Evolutionary conservation across 2,797 vertebrate species (phyloP), one percentile per base, ranked within the genome.

Genomic region (Iguana delicatissima): DNA sequence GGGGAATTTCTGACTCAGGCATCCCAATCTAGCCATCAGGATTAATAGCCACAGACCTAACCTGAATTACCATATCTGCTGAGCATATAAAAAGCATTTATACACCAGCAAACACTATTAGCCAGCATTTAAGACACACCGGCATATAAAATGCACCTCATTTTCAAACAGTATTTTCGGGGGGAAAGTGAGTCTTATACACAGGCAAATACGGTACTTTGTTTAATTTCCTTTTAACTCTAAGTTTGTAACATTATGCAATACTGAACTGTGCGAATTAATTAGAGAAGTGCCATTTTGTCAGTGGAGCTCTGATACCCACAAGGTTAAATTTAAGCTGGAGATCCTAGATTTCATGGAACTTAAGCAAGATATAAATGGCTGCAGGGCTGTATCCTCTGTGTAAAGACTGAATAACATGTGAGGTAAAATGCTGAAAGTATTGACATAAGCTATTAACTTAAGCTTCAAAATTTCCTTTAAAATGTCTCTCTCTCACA

Each of bases 401-500:
- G 64, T 50, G 10, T 42, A 20, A 6, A 64, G 14, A 10, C 69
- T 79, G 46, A 69, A 69, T 87, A 84, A 16, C 80, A 12, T 38
- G 35, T 52, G 32, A 89, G 73, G 52, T 4, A 10, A 83, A 89
- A 50, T 64, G 42, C 16, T 79, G 26, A 32, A 84, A 18, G 52
- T 84, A 84, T 84, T 80, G 80, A 52, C 29, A 9, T 14, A 73
- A 80, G 80, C 50, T 50, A 59, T 92, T 89, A 72, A 79, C 38
- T 55, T 73, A 72, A 26, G 59, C 22, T 84, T 91, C 46, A 85
- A 81, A 35, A 46, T 57, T 35, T 46, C 50, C 72, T 38, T 83
- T 82, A 52, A 59, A 76, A 69, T 46, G 2, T 46, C 64, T 26
- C 24, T 29, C 64, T 26, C 24, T 29, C 67, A 32, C 29, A 32